Evolutionary conservation across 2,797 vertebrate species (phyloP).

Genomic region (Cuniculus paca): DNA sequence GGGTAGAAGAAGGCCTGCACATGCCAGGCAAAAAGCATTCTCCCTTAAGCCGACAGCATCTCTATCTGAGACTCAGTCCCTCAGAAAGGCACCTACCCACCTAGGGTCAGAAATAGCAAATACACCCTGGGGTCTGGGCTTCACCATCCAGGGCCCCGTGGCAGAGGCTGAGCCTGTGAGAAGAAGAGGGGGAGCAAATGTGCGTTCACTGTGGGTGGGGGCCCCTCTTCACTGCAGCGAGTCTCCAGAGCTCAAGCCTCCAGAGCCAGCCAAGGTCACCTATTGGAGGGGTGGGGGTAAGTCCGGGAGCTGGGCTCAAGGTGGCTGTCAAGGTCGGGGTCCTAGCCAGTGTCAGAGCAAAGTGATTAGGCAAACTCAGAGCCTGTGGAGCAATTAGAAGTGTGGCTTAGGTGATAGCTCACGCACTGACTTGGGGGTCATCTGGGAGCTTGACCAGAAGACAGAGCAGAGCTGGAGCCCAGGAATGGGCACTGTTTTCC

Average conservation of each 20-base stretch:
- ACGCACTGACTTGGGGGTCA: background rate
- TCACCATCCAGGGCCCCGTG: background rate
- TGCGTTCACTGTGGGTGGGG: rapidly evolving
- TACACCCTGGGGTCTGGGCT: background rate
- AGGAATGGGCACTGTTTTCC: no score
- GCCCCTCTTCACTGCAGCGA: background rate
- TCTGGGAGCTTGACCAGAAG: no score
- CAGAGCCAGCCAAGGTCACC: background rate
- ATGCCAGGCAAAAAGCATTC: background rate
- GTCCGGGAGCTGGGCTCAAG: background rate
- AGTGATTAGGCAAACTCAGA: background rate
- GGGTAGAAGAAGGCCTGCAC: background rate
- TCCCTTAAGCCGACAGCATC: background rate
- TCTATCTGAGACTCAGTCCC: background rate
- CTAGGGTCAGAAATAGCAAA: background rate
- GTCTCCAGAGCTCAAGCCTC: background rate
- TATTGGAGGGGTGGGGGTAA: rapidly evolving
- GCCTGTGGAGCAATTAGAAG: background rate
- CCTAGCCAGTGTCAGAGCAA: background rate
- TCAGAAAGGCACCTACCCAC: background rate
- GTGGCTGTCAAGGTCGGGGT: background rate
- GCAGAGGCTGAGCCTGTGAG: background rate
- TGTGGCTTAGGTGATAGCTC: no score
- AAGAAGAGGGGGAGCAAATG: background rate
- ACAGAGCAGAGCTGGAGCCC: background rate